Percentiles rank a stretch among this genome's conserved stretches.
These are phyloP conservation scores for Autographa gamma DNA, from an alignment of 2,888 invertebrate genomes.

Conservation along the genomic window DNA sequence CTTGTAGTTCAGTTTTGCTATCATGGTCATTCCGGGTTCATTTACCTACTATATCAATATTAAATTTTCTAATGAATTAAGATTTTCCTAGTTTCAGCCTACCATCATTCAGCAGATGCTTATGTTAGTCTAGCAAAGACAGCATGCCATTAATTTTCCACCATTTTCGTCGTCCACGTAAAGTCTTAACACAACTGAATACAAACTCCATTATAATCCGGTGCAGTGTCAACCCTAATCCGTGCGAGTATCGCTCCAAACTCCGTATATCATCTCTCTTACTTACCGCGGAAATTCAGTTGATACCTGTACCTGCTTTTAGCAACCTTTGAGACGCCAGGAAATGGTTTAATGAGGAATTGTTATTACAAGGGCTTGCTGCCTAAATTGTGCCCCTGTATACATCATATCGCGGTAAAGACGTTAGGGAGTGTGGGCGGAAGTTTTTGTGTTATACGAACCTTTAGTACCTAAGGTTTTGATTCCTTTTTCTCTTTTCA, in stretches of 20 bases:
- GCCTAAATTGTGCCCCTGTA: conserved; percentile 41
- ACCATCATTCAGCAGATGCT: too few species aligned
- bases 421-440: neutral
- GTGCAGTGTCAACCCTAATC: conserved; percentile 30
- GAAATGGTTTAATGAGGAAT: conserved; percentile 60
- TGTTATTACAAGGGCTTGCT: conserved; percentile 49
- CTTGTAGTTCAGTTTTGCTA: too few species aligned
- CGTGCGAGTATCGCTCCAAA: conserved; percentile 30
- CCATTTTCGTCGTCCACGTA: too few species aligned
- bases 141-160: too few species aligned
- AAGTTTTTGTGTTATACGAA: neutral
- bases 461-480: neutral
- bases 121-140: too few species aligned
- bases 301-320: conserved; percentile 37
- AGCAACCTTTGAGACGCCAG: conserved; percentile 50
- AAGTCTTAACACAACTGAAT: neutral
- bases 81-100: too few species aligned
- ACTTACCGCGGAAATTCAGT: conserved; percentile 41
- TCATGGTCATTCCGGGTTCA: too few species aligned
- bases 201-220: neutral
- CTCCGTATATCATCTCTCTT: conserved; percentile 42
- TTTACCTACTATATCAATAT: too few species aligned
- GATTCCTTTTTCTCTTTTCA: neutral
- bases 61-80: too few species aligned
- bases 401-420: neutral